Evolutionary conservation across 2,888 invertebrate species (phyloP), one percentile per base, ranked within the genome.

Genomic region (Torymus texanus): DNA sequence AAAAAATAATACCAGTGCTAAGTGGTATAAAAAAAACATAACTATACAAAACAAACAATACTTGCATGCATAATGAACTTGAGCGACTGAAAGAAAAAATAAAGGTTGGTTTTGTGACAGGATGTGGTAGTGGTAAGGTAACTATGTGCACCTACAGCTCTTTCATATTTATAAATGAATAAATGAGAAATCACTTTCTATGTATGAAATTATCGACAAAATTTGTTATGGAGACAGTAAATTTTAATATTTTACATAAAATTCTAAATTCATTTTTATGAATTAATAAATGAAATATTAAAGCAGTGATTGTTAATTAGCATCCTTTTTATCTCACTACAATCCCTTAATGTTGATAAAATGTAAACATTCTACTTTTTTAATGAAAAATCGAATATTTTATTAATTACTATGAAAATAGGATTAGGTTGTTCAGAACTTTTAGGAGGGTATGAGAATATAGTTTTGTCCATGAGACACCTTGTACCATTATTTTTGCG

Each of bases 71-170:
- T 72, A 79, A 80, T 14, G 80, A 56, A 67, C 59, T 71, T 79
- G 41, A 85, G 84, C 80, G 75, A 78, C 77, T 82, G 75, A 80
- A 81, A 77, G 80, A 79, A 83, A 82, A 81, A 67, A 81, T 80
- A 82, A 82, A 71, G 29, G 75, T 65, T 75, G 78, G 78, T 61
- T 74, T 63, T 18, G 53, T 70, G 67, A 84, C 80, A 82, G 84
- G 85, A 85, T 80, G 82, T 86, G 85, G 84, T 84, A 87, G 83
- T 87, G 86, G 84, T 86, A 87, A 85, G 86, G 85, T 85, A 85
- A 65, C 80, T 80, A 83, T 84, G 84, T 81, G 80, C 81, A 78
- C 77, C 81, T 78, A 74, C n/a, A 53, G 41, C 58, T 78, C 4
- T 51, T 68, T 58, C 14, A 51, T 13, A 41, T 58, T 10, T 58